Base-by-base conservation (phyloP, 2,113 vertebrate genomes). In the Takifugu bimaculatus region DNA sequence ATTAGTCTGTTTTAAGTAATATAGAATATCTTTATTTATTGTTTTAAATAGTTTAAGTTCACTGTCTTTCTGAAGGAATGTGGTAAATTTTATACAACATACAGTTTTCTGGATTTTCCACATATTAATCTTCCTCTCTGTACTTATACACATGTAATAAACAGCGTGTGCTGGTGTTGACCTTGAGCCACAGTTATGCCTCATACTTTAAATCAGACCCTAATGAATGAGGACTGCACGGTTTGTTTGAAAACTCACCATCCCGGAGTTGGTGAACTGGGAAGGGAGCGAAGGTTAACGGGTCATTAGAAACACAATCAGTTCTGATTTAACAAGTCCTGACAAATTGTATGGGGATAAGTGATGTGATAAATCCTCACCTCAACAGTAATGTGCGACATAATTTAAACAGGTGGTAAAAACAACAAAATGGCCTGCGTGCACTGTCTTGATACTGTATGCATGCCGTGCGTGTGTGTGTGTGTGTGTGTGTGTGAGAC, bases 1-100 rank as follows among this genome's bases (percentile, higher is more conserved):
- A 50, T 73, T 35, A 60, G 39, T 47, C 58, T 53, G 47, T 72
- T 82, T 50, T 63, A 55, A 72, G 50, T 25, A 61, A 32, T 63
- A 42, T 54, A 10, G 51, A 68, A 59, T 27, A 51, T 74, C 48
- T 57, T 26, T 50, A 44, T 50, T 64, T 55, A 13, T 42, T 39
- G 35, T 39, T 5, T 15, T 57, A 39, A 56, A 14, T 51, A 26
- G 35, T 60, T 60, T 5, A 56, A 60, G 42, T 42, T 14, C 7
- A 3, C 7, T 35, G 27, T 57, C 28, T 42, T 45, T 55, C 42
- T 48, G 2, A 29, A 49, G 47, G 13, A 47, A 13, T 50, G 20
- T 49, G 3, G 6, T 4, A 5, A 20, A 44, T 39, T 6, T 39
- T 39, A 39, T 39, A 39, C 35, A 39, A 44, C 3, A 7, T 12